Conservation (phyloP, 2,113 vertebrate species). For the Callionymus lyra region DNA sequence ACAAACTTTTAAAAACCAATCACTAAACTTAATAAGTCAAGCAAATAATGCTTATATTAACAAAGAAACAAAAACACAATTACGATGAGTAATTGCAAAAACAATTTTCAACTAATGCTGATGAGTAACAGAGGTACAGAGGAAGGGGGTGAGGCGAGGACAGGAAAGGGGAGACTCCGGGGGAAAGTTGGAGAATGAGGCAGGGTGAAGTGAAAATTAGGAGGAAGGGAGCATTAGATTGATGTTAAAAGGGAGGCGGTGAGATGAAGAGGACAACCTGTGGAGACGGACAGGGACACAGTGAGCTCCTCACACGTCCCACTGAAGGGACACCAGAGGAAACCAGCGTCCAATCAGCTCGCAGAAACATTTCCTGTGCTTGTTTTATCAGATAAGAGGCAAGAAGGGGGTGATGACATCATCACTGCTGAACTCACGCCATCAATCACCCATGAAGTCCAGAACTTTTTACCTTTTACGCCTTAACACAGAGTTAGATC, state of each 20-base stretch:
- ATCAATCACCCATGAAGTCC: conserved; percentile 49
- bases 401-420: conserved; percentile 53
- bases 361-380: conserved; percentile 67
- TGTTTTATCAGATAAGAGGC: conserved; percentile 66
- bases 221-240: conserved; percentile 4
- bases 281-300: conserved; percentile 10
- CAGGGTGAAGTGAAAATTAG: conserved; percentile 10
- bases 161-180: conserved; percentile 5
- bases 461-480: conserved; percentile 46
- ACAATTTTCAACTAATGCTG: no score
- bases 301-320: conserved; percentile 48
- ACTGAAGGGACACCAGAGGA: conserved; percentile 38
- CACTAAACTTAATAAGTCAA: no score
- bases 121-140: no score
- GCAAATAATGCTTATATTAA: no score
- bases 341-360: conserved; percentile 57
- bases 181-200: conserved; percentile 15
- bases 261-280: conserved; percentile 15
- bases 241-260: conserved; percentile 17
- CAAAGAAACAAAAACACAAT: no score
- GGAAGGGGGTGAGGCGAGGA: conserved; percentile 14
- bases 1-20: no score
- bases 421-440: conserved; percentile 52
- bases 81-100: no score
- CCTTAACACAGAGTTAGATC: conserved; percentile 35